These are phyloP conservation scores for Sternotherus odoratus DNA, from an alignment of 2,797 vertebrate genomes.

Conservation along the genomic window DNA sequence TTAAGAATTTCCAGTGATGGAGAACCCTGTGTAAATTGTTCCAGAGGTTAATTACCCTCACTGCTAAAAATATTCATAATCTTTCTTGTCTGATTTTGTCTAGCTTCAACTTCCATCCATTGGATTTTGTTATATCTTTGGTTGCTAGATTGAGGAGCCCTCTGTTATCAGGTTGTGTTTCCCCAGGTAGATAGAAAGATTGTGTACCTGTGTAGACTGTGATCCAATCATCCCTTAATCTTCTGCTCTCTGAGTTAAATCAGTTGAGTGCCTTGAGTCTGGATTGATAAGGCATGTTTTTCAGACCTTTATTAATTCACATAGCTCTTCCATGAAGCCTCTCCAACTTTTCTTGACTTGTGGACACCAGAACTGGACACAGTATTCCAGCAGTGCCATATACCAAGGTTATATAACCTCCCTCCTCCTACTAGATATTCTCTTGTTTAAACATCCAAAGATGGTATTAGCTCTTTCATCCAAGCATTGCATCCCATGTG, in stretches of 20 bases:
- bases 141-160: constrained; percentile 69
- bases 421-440: not conserved
- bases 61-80: not conserved
- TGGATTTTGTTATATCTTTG: constrained; percentile 71
- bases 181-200: constrained; percentile 67
- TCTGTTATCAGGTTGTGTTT: constrained; percentile 70
- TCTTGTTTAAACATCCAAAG: not conserved
- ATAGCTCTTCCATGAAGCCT: constrained; percentile 1
- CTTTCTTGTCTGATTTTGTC: not conserved
- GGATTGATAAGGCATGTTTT: constrained; percentile 65
- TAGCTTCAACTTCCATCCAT: constrained; percentile 65
- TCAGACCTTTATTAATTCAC: constrained; percentile 17
- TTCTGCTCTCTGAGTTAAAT: constrained; percentile 72
- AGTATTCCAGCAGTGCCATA: not conserved
- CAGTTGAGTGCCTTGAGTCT: constrained; percentile 58
- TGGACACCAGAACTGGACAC: not conserved
- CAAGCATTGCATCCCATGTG: accelerated
- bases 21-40: constrained; percentile 29
- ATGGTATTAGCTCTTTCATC: not conserved
- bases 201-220: constrained; percentile 8
- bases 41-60: not conserved
- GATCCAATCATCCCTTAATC: constrained; percentile 74
- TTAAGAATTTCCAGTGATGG: not conserved
- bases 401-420: not conserved
- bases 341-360: not conserved